Percentiles rank a stretch among this genome's conserved stretches.
phyloP scores from a whole-genome alignment of 2,888 invertebrate genomes.

The Anagyrus pseudococci region DNA sequence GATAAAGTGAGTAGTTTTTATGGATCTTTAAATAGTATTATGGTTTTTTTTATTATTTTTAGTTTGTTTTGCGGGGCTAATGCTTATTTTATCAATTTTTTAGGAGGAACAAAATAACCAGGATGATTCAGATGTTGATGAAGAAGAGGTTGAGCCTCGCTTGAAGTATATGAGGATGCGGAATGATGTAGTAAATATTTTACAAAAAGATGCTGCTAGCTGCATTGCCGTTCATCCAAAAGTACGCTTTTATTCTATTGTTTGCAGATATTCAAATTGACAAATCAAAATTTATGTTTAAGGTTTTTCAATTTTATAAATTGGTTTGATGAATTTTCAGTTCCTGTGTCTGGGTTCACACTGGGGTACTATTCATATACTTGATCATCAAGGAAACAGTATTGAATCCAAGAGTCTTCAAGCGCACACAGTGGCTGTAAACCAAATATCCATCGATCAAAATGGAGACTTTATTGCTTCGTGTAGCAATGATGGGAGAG shows the following conservation, averaged over 20 bases:
- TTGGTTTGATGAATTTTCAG: slow-evolving; percentile 60
- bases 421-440: slow-evolving; percentile 88
- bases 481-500: slow-evolving; percentile 90
- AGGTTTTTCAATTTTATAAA: background rate
- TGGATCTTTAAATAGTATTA: slow-evolving; percentile 2
- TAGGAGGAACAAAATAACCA: slow-evolving; percentile 55
- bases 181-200: slow-evolving; percentile 85
- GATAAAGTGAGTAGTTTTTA: slow-evolving; percentile 42
- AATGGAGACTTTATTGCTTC: slow-evolving; percentile 94
- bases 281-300: background rate
- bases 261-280: background rate
- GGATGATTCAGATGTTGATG: slow-evolving; percentile 62
- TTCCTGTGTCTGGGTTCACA: slow-evolving; percentile 93
- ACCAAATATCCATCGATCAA: slow-evolving; percentile 91
- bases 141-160: slow-evolving; percentile 81
- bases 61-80: background rate
- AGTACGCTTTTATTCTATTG: slow-evolving; percentile 59
- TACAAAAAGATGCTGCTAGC: slow-evolving; percentile 86
- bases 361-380: slow-evolving; percentile 86
- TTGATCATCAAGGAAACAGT: slow-evolving; percentile 92
- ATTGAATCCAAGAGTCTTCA: slow-evolving; percentile 75
- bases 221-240: slow-evolving; percentile 94
- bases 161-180: slow-evolving; percentile 89
- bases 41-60: background rate
- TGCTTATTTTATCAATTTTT: slow-evolving; percentile 21